A percentile compares a stretch with the other conserved stretches of the same genome.
Evolutionary conservation across 2,797 vertebrate genomes (phyloP).

Genomic region (Babyrousa celebensis): DNA sequence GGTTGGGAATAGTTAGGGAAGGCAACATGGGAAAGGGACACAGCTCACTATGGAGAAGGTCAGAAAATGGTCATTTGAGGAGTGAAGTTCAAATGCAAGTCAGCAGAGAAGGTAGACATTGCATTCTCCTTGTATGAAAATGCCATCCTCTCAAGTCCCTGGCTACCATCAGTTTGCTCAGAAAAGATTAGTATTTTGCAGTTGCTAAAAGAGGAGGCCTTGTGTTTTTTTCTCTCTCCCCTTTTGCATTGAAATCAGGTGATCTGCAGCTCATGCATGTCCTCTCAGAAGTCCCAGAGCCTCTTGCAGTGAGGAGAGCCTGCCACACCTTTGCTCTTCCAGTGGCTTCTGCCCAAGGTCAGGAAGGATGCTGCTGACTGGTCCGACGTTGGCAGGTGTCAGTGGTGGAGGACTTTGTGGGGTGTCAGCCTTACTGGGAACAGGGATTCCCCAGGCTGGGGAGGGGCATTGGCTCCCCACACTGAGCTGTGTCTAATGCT

Average conservation of each 20-base stretch:
- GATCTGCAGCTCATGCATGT: not conserved
- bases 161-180: constrained; percentile 8
- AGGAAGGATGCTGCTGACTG: not conserved
- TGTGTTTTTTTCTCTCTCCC: not conserved
- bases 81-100: not conserved
- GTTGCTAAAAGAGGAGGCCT: not conserved
- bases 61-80: not conserved
- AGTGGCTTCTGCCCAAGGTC: not conserved
- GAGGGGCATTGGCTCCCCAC: not conserved
- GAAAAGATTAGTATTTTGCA: constrained; percentile 34
- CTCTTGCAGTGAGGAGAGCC: not conserved
- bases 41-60: not conserved
- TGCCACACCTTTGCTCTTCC: not conserved
- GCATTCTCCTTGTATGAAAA: not conserved
- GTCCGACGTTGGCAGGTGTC: not conserved
- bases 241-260: constrained; percentile 3
- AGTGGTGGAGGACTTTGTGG: not conserved
- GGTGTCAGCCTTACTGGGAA: not conserved
- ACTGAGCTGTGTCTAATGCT: not conserved
- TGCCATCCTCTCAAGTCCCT: not conserved
- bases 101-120: not conserved
- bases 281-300: not conserved
- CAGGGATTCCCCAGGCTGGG: not conserved
- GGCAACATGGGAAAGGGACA: not conserved
- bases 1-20: not conserved